Conservation (phyloP, 2,113 vertebrate genomes). For the Craseonycteris thonglongyai region DNA sequence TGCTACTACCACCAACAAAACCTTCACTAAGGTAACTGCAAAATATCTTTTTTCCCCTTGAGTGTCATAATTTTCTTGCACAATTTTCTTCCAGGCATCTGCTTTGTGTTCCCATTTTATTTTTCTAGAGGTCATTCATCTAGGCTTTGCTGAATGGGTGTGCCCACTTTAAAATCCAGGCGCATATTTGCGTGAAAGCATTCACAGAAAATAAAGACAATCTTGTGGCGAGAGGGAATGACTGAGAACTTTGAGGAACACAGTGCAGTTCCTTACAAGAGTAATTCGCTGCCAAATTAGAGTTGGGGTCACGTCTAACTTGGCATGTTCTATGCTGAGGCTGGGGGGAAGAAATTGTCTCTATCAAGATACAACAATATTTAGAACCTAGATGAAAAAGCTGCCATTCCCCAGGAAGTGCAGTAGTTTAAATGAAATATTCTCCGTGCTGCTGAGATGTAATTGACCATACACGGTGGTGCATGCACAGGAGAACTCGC, state of each 20-base stretch:
- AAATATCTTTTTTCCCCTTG: not conserved
- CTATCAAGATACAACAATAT: not conserved
- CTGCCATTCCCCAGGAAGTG: constrained; percentile 37
- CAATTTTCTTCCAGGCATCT: not conserved
- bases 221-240: not conserved
- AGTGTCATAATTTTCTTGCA: not conserved
- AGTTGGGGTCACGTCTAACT: not conserved
- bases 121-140: constrained; percentile 10
- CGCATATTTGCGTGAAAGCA: constrained; percentile 36
- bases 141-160: not conserved
- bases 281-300: not conserved
- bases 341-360: not conserved
- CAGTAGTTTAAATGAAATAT: not conserved
- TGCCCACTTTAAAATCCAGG: constrained; percentile 48
- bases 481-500: not conserved
- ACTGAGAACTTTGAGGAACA: constrained; percentile 26
- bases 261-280: not conserved
- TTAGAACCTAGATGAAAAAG: constrained; percentile 15
- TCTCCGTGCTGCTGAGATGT: constrained; percentile 34
- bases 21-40: not conserved
- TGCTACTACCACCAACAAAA: not conserved
- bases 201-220: constrained; percentile 37
- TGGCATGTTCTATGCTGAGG: not conserved
- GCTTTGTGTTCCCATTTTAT: constrained; percentile 27
- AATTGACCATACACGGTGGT: constrained; percentile 56